Evolutionary conservation across 2,888 invertebrate species (phyloP).

Genomic region (Leucania comma): DNA sequence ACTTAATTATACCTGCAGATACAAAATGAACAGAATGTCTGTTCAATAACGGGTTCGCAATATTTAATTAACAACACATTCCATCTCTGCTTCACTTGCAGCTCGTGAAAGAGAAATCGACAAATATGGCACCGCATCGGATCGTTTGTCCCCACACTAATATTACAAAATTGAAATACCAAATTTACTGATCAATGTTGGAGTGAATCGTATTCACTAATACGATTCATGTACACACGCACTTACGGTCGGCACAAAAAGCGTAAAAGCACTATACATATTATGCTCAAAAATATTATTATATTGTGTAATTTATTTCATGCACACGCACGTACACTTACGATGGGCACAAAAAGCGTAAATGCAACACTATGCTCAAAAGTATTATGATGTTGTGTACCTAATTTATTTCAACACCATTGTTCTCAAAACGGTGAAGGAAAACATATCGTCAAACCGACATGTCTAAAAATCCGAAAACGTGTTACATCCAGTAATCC

Average conservation of each 20-base stretch:
- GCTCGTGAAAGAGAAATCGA: slow-evolving; percentile 49
- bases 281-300: not conserved
- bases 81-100: slow-evolving; percentile 7
- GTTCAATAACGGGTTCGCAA: slow-evolving; percentile 22
- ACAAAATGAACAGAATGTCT: slow-evolving; percentile 12
- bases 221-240: too few species aligned
- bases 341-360: slow-evolving; percentile 1
- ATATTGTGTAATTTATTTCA: not conserved
- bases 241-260: slow-evolving; percentile 5
- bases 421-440: too few species aligned
- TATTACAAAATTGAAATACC: slow-evolving; percentile 46
- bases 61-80: slow-evolving; percentile 43
- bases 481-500: too few species aligned
- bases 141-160: slow-evolving; percentile 38
- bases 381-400: not conserved
- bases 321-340: not conserved
- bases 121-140: slow-evolving; percentile 43
- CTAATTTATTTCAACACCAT: too few species aligned
- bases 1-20: slow-evolving; percentile 15
- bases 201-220: slow-evolving; percentile 14
- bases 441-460: too few species aligned
- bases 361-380: too few species aligned
- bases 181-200: slow-evolving; percentile 37
- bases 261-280: too few species aligned
- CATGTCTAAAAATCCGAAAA: too few species aligned